Base-by-base conservation (phyloP, 2,797 vertebrate genomes). In the Rhodeus uyekii region DNA sequence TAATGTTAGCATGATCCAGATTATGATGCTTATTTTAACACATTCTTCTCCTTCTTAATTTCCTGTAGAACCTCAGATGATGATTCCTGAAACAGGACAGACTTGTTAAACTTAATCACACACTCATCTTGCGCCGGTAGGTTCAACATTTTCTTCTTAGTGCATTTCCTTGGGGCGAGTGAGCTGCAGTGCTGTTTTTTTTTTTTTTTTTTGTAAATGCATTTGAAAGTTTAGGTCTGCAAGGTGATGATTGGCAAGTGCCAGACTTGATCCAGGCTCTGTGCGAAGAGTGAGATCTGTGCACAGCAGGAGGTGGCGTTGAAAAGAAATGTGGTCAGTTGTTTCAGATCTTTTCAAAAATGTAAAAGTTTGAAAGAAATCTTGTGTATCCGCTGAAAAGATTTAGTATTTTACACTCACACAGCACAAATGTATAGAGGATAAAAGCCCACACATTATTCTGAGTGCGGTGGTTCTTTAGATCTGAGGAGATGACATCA, bases 401-500 rank as follows among this genome's bases (percentile, higher is more conserved):
- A 77, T 39, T 65, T 16, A 16, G 32, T n/a, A 53, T 38, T 73
- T 61, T 55, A 69, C 63, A 86, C 36, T 22, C 69, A 77, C 12
- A 65, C 39, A 46, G 69, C 36, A 63, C 71, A 46, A 44, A 82
- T 19, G n/a, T 60, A 58, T 61, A 61, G 58, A 74, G 46, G 67
- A 84, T 69, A 77, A 63, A 50, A 86, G 83, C 92, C 91, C 92
- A 93, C 93, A 90, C 91, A 91, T 89, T 78, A 90, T 88, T 91
- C 91, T 86, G 77, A 90, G 89, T 83, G 82, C 71, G 61, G 87
- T 84, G 91, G 88, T 74, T 86, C 88, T 84, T 91, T 87, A 90
- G 86, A 93, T 93, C 90, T 88, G 61, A 85, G 89, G 91, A 86
- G 90, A 91, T 94, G 93, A 94, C 93, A 94, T 94, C 93, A 93